Evolutionary conservation across 2,797 vertebrate species (phyloP).

Genomic region (Enteromius fasciolatus): DNA sequence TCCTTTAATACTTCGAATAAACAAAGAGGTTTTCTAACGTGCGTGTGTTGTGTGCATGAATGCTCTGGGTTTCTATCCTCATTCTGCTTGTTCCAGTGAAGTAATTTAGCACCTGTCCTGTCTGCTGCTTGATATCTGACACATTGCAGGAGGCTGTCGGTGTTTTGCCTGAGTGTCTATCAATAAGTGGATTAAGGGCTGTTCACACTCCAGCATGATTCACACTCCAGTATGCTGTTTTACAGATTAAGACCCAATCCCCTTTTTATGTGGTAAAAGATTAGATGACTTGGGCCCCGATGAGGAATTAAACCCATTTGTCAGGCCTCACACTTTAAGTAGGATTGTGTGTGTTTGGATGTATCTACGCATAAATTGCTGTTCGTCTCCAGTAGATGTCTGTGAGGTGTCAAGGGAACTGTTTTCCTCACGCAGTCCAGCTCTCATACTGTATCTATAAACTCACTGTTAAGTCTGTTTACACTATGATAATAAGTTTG

Average conservation of each 20-base stretch:
- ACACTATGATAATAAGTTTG: not conserved
- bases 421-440: not conserved
- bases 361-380: constrained; percentile 10
- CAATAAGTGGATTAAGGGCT: constrained; percentile 62
- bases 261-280: constrained; percentile 56
- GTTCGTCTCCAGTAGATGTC: constrained; percentile 1
- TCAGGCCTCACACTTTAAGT: constrained; percentile 36
- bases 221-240: constrained; percentile 53
- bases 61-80: constrained; percentile 20
- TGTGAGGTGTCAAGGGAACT: not conserved
- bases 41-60: constrained; percentile 10
- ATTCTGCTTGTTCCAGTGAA: constrained; percentile 33
- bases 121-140: constrained; percentile 41
- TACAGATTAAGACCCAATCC: constrained; percentile 57
- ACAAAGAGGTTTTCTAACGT: not conserved
- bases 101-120: constrained; percentile 47
- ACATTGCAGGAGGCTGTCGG: constrained; percentile 49
- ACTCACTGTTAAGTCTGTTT: not conserved
- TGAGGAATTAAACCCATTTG: constrained; percentile 55
- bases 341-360: constrained; percentile 26
- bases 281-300: constrained; percentile 50
- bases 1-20: constrained; percentile 2
- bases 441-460: not conserved
- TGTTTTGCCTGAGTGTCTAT: constrained; percentile 56
- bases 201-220: constrained; percentile 54